Percentiles rank a stretch among this genome's conserved stretches.
Conservation (phyloP, 1,140 invertebrate genomes). For the Drosophila chauvacae region DNA sequence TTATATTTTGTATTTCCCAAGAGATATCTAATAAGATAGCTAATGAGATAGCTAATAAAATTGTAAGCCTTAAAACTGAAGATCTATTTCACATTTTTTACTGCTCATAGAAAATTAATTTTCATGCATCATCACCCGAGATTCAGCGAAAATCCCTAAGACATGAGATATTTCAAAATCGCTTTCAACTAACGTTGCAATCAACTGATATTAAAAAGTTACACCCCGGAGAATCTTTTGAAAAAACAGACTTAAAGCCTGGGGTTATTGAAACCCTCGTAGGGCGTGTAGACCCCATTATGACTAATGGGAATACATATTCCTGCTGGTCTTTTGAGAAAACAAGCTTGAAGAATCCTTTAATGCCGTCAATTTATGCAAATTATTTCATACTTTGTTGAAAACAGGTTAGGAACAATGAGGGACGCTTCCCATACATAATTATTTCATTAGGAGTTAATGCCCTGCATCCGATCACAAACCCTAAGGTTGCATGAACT, state of each 20-base stretch:
- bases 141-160: neutral
- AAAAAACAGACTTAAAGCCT: conserved; percentile 2
- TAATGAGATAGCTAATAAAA: neutral
- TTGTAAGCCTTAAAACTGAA: neutral
- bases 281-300: conserved; percentile 30
- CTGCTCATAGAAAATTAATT: neutral
- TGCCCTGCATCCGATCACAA: conserved; percentile 28
- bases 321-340: neutral
- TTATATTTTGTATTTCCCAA: neutral
- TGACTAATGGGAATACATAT: conserved; percentile 19
- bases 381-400: conserved; percentile 33
- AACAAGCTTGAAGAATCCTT: neutral
- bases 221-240: conserved; percentile 7
- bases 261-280: conserved; percentile 1
- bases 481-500: neutral
- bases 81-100: neutral
- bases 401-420: neutral
- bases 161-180: too few species aligned
- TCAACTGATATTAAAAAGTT: conserved; percentile 2
- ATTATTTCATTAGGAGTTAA: conserved; percentile 46
- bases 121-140: neutral
- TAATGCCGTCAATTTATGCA: conserved; percentile 20
- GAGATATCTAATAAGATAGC: too few species aligned
- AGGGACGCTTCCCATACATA: conserved; percentile 11
- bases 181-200: conserved; percentile 4